These are phyloP conservation scores for Felis chaus DNA, from an alignment of 2,113 vertebrate species.

Conservation along the genomic window DNA sequence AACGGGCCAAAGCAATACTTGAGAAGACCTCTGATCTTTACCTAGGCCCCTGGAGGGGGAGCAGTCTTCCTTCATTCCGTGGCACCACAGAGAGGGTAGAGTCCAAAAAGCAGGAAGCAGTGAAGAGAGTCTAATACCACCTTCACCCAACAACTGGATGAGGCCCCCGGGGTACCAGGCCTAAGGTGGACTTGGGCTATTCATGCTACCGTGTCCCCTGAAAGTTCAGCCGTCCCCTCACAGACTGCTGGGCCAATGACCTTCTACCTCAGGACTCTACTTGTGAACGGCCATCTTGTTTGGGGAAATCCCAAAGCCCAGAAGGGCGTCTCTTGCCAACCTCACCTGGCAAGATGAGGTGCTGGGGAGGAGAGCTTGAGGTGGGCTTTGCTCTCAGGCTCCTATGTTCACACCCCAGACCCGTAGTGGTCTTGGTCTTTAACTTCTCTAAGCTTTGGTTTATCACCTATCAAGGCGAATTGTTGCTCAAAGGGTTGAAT, in stretches of 20 bases:
- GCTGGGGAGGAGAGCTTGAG: neutral
- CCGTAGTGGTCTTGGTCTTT: neutral
- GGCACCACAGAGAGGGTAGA: neutral
- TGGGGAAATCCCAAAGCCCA: neutral
- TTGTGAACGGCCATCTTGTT: neutral
- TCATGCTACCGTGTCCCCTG: neutral
- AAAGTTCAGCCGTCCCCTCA: neutral
- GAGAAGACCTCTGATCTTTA: neutral
- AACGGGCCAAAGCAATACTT: neutral
- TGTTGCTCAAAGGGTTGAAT: neutral
- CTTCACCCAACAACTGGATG: neutral
- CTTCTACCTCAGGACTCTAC: neutral
- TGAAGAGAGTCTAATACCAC: neutral
- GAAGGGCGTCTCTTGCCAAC: neutral
- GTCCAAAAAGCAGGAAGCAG: neutral
- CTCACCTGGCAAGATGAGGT: neutral
- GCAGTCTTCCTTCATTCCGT: neutral
- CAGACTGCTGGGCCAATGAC: neutral
- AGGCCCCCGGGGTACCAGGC: neutral
- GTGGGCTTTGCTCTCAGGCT: neutral
- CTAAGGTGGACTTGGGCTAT: neutral
- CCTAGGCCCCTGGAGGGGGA: neutral
- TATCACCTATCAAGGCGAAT: neutral
- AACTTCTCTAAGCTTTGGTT: neutral
- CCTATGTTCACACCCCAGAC: neutral